Evolutionary conservation across 2,797 vertebrate genomes (phyloP).

Genomic region (Crocidura indochinensis): DNA sequence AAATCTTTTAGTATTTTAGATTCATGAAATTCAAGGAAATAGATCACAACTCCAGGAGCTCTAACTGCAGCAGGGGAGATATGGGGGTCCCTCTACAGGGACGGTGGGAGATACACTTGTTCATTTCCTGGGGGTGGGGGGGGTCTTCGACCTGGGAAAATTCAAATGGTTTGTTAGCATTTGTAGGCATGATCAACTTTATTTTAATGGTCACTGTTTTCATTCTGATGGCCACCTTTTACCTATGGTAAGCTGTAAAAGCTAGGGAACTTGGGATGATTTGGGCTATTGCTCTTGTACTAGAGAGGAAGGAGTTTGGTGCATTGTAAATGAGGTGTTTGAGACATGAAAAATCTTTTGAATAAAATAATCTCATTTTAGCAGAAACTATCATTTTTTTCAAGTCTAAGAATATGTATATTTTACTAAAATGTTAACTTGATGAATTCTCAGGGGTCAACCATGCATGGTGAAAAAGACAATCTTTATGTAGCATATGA

Average conservation of each 20-base stretch:
- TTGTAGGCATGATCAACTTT: background rate
- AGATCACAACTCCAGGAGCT: background rate
- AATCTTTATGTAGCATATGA: background rate
- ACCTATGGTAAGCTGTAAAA: background rate
- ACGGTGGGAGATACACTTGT: too few species aligned
- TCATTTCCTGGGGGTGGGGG: too few species aligned
- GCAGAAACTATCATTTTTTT: background rate
- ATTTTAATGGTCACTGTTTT: background rate
- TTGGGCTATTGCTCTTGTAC: background rate
- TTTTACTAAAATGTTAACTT: conserved; percentile 13
- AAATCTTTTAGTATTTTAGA: background rate
- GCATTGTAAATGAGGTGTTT: background rate
- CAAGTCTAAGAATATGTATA: background rate
- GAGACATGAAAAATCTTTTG: conserved; percentile 25
- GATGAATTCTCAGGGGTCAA: conserved; percentile 37
- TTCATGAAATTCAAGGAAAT: background rate
- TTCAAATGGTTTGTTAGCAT: background rate
- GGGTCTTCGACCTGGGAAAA: background rate
- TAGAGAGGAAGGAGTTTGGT: background rate
- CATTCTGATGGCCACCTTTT: background rate
- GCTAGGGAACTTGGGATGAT: background rate
- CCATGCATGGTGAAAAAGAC: conserved; percentile 32
- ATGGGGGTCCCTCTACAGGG: too few species aligned
- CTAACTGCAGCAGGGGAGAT: background rate
- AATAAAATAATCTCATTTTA: conserved; percentile 32